Base-by-base conservation (phyloP, 2,797 vertebrate genomes). In the Denticeps clupeoides region DNA sequence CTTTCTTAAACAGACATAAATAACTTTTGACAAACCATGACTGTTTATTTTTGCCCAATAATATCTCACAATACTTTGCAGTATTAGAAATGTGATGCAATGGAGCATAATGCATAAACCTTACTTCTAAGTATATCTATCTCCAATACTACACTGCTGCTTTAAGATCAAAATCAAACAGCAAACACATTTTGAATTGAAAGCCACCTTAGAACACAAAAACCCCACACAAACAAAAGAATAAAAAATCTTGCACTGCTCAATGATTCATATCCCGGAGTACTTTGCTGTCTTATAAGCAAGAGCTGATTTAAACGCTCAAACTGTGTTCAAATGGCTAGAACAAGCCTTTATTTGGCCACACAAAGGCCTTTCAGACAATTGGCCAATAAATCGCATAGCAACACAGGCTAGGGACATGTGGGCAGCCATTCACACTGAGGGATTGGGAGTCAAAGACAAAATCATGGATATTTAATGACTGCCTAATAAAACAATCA, bases 231-330 rank as follows among this genome's bases (percentile, higher is more conserved):
- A 26, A 25, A 41, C 22, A 41, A 21, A 18, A 28, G 11, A 23
- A 23, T 35, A 25, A 13, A 46, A 15, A 43, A 37, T 21, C 16
- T 38, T 10, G 7, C 25, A 44, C 40, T n/a, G n/a, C n/a, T n/a
- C 40, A 8, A 33, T 63, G 55, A 59, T 56, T 61, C 53, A 56
- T 54, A 49, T 54, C 44, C 51, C 49, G 54, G 38, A 56, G 45
- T 62, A 48, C 51, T 49, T 25, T 55, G 25, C 7, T 12, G 53
- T 41, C 38, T 50, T 58, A 62, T 59, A 59, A 61, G 54, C 28
- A 18, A 40, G 24, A 33, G 15, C 24, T 28, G 45, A 22, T 33
- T 64, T 28, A 27, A 45, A 45, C 13, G 46, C 24, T 47, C 45
- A 37, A 24, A 41, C 15, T n/a, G 3, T 43, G 5, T 29, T n/a